Conservation (phyloP, 2,888 invertebrate species). For the Dexiosoma caninum region DNA sequence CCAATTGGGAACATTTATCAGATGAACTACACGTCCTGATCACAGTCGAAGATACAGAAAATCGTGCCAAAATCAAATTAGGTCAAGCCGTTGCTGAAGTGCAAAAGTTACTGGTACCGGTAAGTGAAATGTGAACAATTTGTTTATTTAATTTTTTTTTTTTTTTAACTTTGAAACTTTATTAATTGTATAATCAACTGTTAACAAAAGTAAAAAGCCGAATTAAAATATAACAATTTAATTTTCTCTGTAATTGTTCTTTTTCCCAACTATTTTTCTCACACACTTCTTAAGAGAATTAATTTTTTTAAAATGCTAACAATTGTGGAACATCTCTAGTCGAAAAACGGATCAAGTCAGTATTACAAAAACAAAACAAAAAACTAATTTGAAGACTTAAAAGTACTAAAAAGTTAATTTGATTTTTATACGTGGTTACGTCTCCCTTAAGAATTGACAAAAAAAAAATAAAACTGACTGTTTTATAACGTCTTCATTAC, state of each 20-base stretch:
- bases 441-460: too few relatives aligned
- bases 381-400: background rate
- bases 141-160: background rate
- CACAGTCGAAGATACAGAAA: constrained; percentile 99
- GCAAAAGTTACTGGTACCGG: constrained; percentile 97
- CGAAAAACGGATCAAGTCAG: constrained; percentile 20
- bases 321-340: constrained; percentile 21
- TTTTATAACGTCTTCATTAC: too few relatives aligned
- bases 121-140: constrained; percentile 80
- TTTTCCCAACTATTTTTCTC: constrained; percentile 2
- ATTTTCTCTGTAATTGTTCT: constrained; percentile 33
- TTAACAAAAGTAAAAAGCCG: constrained; percentile 31
- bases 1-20: constrained; percentile 99
- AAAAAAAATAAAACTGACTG: background rate
- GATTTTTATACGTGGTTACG: too few relatives aligned
- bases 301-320: constrained; percentile 34
- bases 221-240: constrained; percentile 35
- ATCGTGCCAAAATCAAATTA: constrained; percentile 96
- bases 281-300: background rate
- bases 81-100: constrained; percentile 98
- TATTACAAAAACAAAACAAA: background rate
- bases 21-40: constrained; percentile 99
- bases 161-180: constrained; percentile 11
- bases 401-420: background rate
- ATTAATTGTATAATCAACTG: constrained; percentile 3